A percentile compares a stretch with the other conserved stretches of the same genome.
Evolutionary conservation across 2,113 vertebrate species (phyloP).

Genomic region (Colinus virginianus): DNA sequence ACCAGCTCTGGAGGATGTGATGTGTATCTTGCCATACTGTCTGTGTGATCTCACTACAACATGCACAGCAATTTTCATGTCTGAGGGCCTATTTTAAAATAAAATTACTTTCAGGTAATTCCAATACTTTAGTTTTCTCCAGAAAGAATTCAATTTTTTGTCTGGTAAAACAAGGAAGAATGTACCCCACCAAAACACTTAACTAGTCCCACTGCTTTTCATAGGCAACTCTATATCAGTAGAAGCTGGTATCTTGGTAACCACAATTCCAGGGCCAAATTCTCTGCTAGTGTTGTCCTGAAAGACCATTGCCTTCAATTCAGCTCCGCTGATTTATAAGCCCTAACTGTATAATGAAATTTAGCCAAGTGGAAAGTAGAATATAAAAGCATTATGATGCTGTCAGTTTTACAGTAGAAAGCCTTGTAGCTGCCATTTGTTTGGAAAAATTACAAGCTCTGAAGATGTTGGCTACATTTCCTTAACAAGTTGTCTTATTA

Average conservation of each 20-base stretch:
- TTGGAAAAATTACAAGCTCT: slow-evolving; percentile 61
- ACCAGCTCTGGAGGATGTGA: background rate
- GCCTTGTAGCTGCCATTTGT: slow-evolving; percentile 37
- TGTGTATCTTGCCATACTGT: background rate
- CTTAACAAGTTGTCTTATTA: slow-evolving; percentile 27
- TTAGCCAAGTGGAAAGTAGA: slow-evolving; percentile 44
- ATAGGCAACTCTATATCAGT: background rate
- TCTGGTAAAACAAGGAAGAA: background rate
- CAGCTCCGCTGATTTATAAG: slow-evolving; percentile 52
- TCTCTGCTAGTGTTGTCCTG: background rate
- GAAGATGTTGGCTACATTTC: slow-evolving; percentile 35
- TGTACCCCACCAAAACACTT: background rate
- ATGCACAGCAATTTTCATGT: slow-evolving; percentile 1
- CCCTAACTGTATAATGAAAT: slow-evolving; percentile 40
- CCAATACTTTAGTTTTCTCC: background rate
- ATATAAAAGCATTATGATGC: slow-evolving; percentile 59
- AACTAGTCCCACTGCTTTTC: background rate
- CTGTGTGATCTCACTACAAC: background rate
- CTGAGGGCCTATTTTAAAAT: background rate
- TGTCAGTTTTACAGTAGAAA: slow-evolving; percentile 54
- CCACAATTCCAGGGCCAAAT: slow-evolving; percentile 30
- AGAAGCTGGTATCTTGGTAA: slow-evolving; percentile 40
- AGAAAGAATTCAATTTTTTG: background rate
- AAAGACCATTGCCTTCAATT: slow-evolving; percentile 6
- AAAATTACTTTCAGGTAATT: background rate